These are phyloP conservation scores for Podarcis siculus DNA, from an alignment of 2,797 vertebrate genomes.

Conservation along the genomic window DNA sequence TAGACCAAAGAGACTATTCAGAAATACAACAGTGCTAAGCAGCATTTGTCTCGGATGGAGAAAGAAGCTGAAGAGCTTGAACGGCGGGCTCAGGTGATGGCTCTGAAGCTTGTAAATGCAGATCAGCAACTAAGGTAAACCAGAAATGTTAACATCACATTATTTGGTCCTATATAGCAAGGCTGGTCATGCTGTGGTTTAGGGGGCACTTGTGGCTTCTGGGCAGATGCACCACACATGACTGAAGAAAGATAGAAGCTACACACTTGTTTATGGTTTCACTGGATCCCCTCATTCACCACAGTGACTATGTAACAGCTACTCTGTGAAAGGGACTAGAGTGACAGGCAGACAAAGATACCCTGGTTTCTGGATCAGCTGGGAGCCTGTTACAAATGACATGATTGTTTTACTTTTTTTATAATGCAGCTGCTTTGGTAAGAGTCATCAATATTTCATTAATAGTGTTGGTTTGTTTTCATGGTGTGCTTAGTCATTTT, in stretches of 20 bases:
- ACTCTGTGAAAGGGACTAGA: not conserved
- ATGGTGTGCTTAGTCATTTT: not conserved
- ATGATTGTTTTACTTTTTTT: not conserved
- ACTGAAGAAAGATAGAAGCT: not conserved
- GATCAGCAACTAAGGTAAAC: conserved; percentile 82
- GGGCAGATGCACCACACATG: too few relatives aligned
- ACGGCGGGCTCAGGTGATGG: conserved; percentile 77
- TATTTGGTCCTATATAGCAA: too few relatives aligned
- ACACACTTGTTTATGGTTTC: not conserved
- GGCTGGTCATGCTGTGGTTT: not conserved
- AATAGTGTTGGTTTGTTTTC: not conserved
- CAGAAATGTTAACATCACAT: not conserved
- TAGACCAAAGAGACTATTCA: conserved; percentile 80
- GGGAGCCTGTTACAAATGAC: too few relatives aligned
- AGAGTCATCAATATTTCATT: not conserved
- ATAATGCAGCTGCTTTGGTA: not conserved
- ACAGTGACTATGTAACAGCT: too few relatives aligned
- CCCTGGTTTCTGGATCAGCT: too few relatives aligned
- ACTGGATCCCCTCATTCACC: not conserved
- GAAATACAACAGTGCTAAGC: conserved; percentile 75
- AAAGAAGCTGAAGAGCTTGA: conserved; percentile 83
- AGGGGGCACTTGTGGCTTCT: not conserved
- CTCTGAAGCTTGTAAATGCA: conserved; percentile 77
- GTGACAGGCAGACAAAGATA: too few relatives aligned
- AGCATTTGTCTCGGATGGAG: conserved; percentile 71